These are phyloP conservation scores for Petrosia ficiformis DNA, from an alignment of 37 sponge, comb jelly and placozoan genomes.

Conservation along the genomic window DNA sequence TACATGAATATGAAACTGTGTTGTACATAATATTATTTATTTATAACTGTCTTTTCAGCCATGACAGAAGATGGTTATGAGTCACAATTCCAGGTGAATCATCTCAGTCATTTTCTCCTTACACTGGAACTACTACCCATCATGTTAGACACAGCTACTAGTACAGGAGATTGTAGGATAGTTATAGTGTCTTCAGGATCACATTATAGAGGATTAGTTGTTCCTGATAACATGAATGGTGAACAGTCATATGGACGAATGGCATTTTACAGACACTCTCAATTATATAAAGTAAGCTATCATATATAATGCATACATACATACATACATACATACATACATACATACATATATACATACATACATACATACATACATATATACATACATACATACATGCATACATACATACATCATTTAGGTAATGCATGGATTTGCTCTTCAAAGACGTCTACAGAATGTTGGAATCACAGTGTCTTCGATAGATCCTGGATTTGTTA, in stretches of 20 bases:
- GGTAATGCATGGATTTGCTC: constrained; percentile 56
- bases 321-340: too few species aligned
- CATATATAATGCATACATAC: background rate
- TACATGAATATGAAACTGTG: too few species aligned
- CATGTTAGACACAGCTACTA: constrained; percentile 40
- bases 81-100: constrained; percentile 59
- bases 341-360: too few species aligned
- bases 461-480: constrained; percentile 68
- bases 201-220: constrained; percentile 14
- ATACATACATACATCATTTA: too few species aligned
- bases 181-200: constrained; percentile 64
- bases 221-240: constrained; percentile 42
- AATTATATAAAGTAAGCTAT: constrained; percentile 66
- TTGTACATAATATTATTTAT: too few species aligned
- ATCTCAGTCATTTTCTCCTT: constrained; percentile 65
- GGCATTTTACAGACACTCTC: constrained; percentile 51
- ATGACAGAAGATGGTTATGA: constrained; percentile 13
- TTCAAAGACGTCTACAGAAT: constrained; percentile 50
- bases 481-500: constrained; percentile 66
- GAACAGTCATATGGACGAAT: constrained; percentile 27
- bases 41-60: too few species aligned
- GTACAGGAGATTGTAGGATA: constrained; percentile 57
- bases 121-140: constrained; percentile 76
- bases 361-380: too few species aligned
- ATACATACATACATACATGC: too few species aligned